A percentile compares a stretch with the other conserved stretches of the same genome.
phyloP scores from a whole-genome alignment of 2,888 invertebrate species.

The Kryphioiulus occultus region DNA sequence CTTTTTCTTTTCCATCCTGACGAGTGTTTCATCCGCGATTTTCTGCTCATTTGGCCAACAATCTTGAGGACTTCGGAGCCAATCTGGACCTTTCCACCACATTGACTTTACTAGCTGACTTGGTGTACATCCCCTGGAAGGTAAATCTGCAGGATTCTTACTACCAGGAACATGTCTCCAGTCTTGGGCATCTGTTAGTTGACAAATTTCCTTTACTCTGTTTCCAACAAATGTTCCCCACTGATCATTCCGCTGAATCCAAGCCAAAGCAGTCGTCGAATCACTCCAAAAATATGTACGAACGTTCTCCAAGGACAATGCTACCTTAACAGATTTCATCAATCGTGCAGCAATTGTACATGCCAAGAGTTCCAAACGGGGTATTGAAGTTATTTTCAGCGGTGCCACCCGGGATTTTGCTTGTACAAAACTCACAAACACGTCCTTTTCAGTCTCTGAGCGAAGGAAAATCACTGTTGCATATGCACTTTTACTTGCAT shows the following conservation, averaged over 20 bases:
- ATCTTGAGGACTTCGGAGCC: too few species aligned
- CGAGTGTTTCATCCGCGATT: too few species aligned
- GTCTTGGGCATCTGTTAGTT: background rate
- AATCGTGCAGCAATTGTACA: background rate
- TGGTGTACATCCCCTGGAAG: background rate
- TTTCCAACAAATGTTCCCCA: background rate
- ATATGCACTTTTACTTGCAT: constrained; percentile 9
- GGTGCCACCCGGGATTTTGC: background rate
- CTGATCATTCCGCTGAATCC: background rate
- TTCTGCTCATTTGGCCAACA: too few species aligned
- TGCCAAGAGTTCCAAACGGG: background rate
- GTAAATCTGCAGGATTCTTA: background rate
- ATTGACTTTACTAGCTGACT: background rate
- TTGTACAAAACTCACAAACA: background rate
- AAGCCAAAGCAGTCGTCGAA: background rate
- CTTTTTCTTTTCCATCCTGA: too few species aligned
- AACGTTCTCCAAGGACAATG: background rate
- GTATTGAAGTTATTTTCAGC: background rate
- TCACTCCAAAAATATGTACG: background rate
- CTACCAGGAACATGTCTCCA: background rate
- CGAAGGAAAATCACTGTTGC: background rate
- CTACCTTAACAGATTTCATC: background rate
- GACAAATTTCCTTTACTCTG: background rate
- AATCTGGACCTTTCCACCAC: background rate
- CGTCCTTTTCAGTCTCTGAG: background rate